Evolutionary conservation across 1,140 invertebrate genomes (phyloP).

Genomic region (Papilio dardanus): DNA sequence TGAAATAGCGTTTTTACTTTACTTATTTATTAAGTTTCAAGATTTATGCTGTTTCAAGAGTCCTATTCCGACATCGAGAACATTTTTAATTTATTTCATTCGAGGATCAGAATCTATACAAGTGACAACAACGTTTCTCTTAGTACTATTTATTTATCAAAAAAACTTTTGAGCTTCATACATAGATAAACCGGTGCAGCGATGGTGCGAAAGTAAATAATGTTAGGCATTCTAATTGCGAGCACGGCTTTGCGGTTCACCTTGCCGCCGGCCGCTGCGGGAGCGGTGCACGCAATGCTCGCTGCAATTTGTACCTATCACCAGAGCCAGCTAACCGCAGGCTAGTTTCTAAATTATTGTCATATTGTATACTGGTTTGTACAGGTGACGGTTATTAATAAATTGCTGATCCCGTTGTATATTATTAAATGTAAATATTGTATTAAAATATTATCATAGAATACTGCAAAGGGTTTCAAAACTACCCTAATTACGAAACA

Average conservation of each 20-base stretch:
- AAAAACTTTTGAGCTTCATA: background rate
- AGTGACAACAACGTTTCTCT: too few species aligned
- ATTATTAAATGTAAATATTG: background rate
- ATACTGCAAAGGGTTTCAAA: background rate
- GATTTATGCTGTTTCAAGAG: too few species aligned
- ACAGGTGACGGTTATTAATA: background rate
- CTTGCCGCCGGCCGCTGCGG: conserved; percentile 45
- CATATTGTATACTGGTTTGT: conserved; percentile 12
- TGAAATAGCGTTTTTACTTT: too few species aligned
- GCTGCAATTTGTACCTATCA: conserved; percentile 30
- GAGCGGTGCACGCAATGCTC: conserved; percentile 29
- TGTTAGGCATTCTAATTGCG: conserved; percentile 39
- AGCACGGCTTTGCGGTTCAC: conserved; percentile 51
- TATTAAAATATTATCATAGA: background rate
- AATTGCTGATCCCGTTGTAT: background rate
- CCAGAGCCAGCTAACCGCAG: background rate
- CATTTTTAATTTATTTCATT: too few species aligned
- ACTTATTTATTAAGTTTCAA: too few species aligned
- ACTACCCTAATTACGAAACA: background rate
- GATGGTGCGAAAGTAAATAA: conserved; percentile 24
- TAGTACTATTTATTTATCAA: too few species aligned
- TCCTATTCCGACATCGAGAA: too few species aligned
- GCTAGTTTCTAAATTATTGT: conserved; percentile 14
- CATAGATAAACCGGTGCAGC: background rate
- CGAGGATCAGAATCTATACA: too few species aligned